These are phyloP conservation scores for Netelia virgata DNA, from an alignment of 2,888 invertebrate species.

Conservation along the genomic window DNA sequence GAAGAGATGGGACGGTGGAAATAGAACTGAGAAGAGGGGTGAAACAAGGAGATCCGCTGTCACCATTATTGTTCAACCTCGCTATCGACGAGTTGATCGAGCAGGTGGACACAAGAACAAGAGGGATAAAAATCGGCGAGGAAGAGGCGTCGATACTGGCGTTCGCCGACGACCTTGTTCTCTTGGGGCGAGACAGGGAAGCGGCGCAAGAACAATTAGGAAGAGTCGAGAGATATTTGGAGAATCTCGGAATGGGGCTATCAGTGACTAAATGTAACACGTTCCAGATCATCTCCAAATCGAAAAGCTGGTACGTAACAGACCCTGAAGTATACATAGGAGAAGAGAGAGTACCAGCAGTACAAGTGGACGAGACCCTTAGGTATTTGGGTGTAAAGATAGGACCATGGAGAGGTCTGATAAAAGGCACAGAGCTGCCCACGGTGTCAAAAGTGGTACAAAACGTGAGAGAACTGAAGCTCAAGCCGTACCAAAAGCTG, in stretches of 20 bases:
- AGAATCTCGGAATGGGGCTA: constrained; percentile 42
- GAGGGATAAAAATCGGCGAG: background rate
- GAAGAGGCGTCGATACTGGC: constrained; percentile 38
- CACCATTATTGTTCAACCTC: constrained; percentile 53
- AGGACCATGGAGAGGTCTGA: constrained; percentile 36
- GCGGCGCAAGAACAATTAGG: constrained; percentile 38
- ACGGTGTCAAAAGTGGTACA: background rate
- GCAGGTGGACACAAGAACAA: constrained; percentile 17
- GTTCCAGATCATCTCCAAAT: background rate
- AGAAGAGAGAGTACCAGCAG: background rate
- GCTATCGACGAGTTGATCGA: constrained; percentile 75
- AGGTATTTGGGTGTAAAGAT: constrained; percentile 21
- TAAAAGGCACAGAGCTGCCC: constrained; percentile 31
- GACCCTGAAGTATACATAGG: constrained; percentile 28
- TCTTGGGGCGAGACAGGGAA: background rate
- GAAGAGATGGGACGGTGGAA: background rate
- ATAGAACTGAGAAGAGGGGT: constrained; percentile 36
- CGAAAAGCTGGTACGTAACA: constrained; percentile 43
- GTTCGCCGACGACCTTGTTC: constrained; percentile 70
- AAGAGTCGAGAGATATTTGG: background rate
- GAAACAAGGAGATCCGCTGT: constrained; percentile 54
- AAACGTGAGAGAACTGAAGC: constrained; percentile 12
- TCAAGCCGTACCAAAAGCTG: constrained; percentile 49
- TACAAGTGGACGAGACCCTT: background rate
- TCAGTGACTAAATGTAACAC: constrained; percentile 49